Percentiles rank a stretch among this genome's conserved stretches.
These are phyloP conservation scores for Hydriomena furcata DNA, from an alignment of 2,888 invertebrate species.

Conservation along the genomic window DNA sequence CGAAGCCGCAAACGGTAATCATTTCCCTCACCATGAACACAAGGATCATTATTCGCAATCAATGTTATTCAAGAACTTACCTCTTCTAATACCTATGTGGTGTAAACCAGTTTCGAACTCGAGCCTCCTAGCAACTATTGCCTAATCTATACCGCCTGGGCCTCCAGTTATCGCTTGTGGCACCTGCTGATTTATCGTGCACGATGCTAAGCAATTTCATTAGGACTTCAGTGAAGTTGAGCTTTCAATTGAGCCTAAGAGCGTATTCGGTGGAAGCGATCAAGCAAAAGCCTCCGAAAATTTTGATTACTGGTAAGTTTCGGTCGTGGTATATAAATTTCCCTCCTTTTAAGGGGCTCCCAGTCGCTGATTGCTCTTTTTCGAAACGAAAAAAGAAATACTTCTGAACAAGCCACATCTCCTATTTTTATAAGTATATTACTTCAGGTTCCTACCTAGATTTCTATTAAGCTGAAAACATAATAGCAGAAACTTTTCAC, in stretches of 20 bases:
- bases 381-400: too few species aligned
- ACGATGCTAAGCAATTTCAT: conserved; percentile 56
- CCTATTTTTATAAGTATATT: too few species aligned
- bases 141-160: conserved; percentile 42
- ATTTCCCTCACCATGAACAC: conserved; percentile 26
- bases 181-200: conserved; percentile 60
- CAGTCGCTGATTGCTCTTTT: too few species aligned
- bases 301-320: conserved; percentile 83
- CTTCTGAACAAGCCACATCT: too few species aligned
- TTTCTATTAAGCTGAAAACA: too few species aligned
- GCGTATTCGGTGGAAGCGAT: conserved; percentile 53
- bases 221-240: conserved; percentile 48
- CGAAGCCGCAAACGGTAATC: neutral
- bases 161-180: conserved; percentile 58
- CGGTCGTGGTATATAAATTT: neutral
- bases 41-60: conserved; percentile 43
- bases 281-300: conserved; percentile 71
- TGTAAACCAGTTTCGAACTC: conserved; percentile 44
- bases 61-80: conserved; percentile 13
- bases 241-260: conserved; percentile 54
- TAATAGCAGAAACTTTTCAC: too few species aligned
- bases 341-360: too few species aligned
- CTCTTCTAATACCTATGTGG: conserved; percentile 29
- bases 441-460: too few species aligned
- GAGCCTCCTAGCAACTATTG: conserved; percentile 53